Evolutionary conservation across 2,113 vertebrate genomes (phyloP).

Genomic region (Leucosticte australis): DNA sequence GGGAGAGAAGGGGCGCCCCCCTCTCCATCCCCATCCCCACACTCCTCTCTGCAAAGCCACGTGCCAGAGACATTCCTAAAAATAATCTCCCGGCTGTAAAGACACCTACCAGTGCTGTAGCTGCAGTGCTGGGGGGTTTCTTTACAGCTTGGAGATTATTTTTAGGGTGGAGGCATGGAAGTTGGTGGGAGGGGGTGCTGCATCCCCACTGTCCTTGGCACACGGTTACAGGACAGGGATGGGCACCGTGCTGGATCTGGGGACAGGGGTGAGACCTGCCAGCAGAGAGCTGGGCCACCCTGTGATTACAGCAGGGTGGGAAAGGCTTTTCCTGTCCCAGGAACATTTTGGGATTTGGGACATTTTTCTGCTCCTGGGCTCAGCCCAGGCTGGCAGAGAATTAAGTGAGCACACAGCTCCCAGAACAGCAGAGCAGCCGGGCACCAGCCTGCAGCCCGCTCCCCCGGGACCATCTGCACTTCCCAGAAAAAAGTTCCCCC

Average conservation of each 20-base stretch:
- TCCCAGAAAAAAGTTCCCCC: neutral
- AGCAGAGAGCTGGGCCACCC: neutral
- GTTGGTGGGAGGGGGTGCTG: neutral
- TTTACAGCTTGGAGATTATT: neutral
- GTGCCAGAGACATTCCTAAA: slow-evolving; percentile 38
- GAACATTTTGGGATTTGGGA: slow-evolving; percentile 13
- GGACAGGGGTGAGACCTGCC: neutral
- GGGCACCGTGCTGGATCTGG: neutral
- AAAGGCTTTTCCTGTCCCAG: slow-evolving; percentile 9
- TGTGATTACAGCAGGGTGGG: slow-evolving; percentile 39
- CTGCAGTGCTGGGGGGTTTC: neutral
- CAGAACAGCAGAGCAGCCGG: fast-evolving
- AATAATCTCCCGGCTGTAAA: slow-evolving; percentile 8
- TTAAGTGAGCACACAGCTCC: neutral
- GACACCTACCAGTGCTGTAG: neutral
- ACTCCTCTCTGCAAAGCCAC: neutral
- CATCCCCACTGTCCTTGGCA: neutral
- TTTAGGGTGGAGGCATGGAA: neutral
- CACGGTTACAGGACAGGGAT: neutral
- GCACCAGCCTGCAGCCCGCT: neutral
- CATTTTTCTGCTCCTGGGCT: slow-evolving; percentile 1
- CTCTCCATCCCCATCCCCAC: neutral
- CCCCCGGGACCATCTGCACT: neutral
- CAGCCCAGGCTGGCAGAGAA: neutral
- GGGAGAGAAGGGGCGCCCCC: neutral